A percentile compares a stretch with the other conserved stretches of the same genome.
phyloP scores from a whole-genome alignment of 2,797 vertebrate species.

The Acipenser ruthenus region DNA sequence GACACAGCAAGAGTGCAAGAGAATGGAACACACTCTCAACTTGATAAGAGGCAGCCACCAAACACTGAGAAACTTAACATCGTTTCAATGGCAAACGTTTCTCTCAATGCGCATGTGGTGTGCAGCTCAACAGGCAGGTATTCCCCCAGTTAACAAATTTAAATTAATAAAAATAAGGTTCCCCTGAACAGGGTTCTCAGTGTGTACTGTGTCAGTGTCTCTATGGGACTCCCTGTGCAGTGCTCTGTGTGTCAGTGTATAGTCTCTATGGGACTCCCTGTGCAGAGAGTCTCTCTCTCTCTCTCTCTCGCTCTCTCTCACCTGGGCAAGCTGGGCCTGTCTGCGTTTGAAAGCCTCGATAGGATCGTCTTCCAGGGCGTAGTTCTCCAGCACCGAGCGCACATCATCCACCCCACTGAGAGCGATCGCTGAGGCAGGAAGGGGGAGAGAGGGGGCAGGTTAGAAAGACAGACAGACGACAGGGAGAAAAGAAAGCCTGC shows the following conservation, averaged over 20 bases:
- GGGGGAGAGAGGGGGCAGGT: not conserved
- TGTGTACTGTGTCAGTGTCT: not conserved
- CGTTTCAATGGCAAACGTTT: too few relatives aligned
- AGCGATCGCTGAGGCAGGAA: slow-evolving; percentile 66
- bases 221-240: not conserved
- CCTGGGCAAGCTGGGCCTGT: slow-evolving; percentile 78
- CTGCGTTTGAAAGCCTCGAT: slow-evolving; percentile 78
- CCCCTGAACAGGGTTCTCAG: too few relatives aligned
- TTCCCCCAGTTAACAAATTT: too few relatives aligned
- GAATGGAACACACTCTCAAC: too few relatives aligned
- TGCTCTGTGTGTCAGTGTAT: not conserved
- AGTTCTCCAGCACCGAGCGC: slow-evolving; percentile 80
- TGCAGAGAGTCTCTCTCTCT: not conserved
- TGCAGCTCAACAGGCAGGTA: too few relatives aligned
- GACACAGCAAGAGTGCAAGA: too few relatives aligned
- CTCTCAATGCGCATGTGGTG: too few relatives aligned
- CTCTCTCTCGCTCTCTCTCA: slow-evolving; percentile 20
- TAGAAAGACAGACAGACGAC: not conserved
- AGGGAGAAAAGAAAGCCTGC: too few relatives aligned
- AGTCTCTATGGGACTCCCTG: too few relatives aligned
- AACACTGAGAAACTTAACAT: too few relatives aligned
- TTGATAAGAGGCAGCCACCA: too few relatives aligned
- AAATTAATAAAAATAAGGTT: too few relatives aligned
- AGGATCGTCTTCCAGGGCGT: slow-evolving; percentile 80
- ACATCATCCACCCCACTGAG: slow-evolving; percentile 81